These are phyloP conservation scores for Pseudococcus viburni DNA, from an alignment of 2,888 invertebrate species.

Conservation along the genomic window DNA sequence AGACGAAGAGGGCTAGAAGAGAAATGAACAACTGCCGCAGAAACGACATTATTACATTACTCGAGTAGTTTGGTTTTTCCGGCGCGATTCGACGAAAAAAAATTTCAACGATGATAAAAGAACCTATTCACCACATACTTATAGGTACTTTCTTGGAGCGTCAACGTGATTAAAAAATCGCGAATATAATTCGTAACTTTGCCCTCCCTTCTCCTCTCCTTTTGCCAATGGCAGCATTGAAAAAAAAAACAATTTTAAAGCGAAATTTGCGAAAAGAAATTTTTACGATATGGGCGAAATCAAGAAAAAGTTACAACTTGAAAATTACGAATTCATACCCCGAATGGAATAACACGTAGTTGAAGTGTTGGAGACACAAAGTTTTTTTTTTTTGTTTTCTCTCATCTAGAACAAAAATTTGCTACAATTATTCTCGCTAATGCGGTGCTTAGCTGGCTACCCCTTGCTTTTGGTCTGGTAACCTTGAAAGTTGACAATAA, in stretches of 20 bases:
- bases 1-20: neutral
- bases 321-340: too few species aligned
- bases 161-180: too few species aligned
- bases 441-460: neutral
- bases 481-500: neutral
- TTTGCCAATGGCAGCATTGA: too few species aligned
- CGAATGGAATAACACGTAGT: too few species aligned
- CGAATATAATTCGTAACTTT: too few species aligned
- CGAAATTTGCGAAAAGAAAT: too few species aligned
- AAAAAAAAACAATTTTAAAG: too few species aligned
- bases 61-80: neutral
- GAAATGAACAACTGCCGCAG: neutral
- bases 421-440: neutral
- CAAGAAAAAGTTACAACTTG: too few species aligned
- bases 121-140: neutral
- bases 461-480: neutral
- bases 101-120: neutral
- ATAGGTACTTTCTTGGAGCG: too few species aligned
- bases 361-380: neutral
- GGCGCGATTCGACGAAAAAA: neutral
- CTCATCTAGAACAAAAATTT: neutral
- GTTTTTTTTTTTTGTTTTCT: neutral
- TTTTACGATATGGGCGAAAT: too few species aligned
- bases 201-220: too few species aligned
- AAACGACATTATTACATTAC: constrained; percentile 35